These are phyloP conservation scores for Sebastes taczanowskii DNA, from an alignment of 2,797 vertebrate species.

Conservation along the genomic window DNA sequence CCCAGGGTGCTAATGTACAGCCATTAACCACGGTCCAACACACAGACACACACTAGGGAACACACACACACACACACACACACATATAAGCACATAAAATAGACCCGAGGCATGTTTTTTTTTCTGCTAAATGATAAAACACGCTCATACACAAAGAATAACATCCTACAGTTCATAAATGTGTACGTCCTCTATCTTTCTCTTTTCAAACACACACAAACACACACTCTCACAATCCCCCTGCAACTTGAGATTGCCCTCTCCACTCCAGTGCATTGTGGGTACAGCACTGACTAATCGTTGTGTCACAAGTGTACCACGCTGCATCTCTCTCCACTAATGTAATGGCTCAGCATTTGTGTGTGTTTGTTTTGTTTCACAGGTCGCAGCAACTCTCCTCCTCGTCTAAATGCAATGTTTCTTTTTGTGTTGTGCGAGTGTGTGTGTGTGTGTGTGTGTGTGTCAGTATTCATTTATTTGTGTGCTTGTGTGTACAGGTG, in stretches of 20 bases:
- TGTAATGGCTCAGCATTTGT: conserved; percentile 13
- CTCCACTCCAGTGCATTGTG: conserved; percentile 61
- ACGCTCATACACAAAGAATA: not conserved
- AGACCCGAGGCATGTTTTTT: not conserved
- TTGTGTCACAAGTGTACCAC: conserved; percentile 50
- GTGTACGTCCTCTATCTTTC: not conserved
- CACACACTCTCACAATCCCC: not conserved
- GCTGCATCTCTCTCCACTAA: conserved; percentile 50
- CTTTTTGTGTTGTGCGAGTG: not conserved
- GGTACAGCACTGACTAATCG: conserved; percentile 56
- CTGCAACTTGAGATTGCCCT: conserved; percentile 44
- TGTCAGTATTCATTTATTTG: conserved; percentile 14
- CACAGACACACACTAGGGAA: not conserved
- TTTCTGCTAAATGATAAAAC: not conserved
- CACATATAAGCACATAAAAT: not conserved
- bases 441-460: not conserved
- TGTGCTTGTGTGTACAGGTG: not conserved
- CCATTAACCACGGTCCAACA: conserved; percentile 19
- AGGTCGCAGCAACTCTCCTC: conserved; percentile 3
- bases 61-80: not conserved
- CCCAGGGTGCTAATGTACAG: conserved; percentile 26
- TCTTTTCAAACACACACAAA: not conserved
- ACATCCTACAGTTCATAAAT: not conserved
- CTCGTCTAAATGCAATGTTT: conserved; percentile 24
- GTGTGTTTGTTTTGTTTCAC: conserved; percentile 16